Evolutionary conservation across 2,113 vertebrate genomes (phyloP).

Genomic region (Dicentrarchus labrax): DNA sequence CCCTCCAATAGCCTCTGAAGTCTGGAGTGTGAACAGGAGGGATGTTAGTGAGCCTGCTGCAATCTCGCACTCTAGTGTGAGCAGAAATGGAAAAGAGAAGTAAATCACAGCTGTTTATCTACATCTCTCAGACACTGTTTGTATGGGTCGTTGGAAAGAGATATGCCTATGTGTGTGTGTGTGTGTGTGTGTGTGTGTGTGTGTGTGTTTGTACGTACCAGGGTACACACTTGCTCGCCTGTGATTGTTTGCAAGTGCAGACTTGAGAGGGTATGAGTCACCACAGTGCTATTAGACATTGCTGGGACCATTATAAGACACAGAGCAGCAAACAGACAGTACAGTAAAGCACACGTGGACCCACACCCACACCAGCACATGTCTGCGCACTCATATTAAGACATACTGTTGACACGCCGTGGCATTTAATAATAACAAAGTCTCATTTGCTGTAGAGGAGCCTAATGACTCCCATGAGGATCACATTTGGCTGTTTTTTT

Average conservation of each 20-base stretch:
- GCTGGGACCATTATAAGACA: slow-evolving; percentile 55
- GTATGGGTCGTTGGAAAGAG: slow-evolving; percentile 38
- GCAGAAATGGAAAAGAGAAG: slow-evolving; percentile 64
- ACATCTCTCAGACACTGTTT: slow-evolving; percentile 54
- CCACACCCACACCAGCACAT: slow-evolving; percentile 54
- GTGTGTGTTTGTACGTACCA: neutral
- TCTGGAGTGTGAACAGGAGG: slow-evolving; percentile 23
- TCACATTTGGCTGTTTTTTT: slow-evolving; percentile 30
- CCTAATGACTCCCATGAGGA: slow-evolving; percentile 46
- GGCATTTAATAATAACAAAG: slow-evolving; percentile 51
- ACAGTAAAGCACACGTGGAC: slow-evolving; percentile 19
- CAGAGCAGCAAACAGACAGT: slow-evolving; percentile 32
- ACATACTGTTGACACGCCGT: slow-evolving; percentile 48
- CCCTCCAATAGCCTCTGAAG: slow-evolving; percentile 42
- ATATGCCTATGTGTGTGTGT: slow-evolving; percentile 24
- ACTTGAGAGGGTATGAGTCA: slow-evolving; percentile 65
- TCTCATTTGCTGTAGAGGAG: slow-evolving; percentile 36
- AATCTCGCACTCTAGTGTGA: slow-evolving; percentile 44
- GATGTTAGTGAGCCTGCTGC: slow-evolving; percentile 42
- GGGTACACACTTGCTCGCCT: slow-evolving; percentile 7
- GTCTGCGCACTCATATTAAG: slow-evolving; percentile 55
- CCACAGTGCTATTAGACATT: slow-evolving; percentile 43
- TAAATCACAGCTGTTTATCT: slow-evolving; percentile 72
- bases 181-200: slow-evolving; percentile 15
- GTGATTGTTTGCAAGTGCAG: slow-evolving; percentile 71